Evolutionary conservation across 2,797 vertebrate species (phyloP), one percentile per base, ranked within the genome.

Genomic region (Clarias pachynema): DNA sequence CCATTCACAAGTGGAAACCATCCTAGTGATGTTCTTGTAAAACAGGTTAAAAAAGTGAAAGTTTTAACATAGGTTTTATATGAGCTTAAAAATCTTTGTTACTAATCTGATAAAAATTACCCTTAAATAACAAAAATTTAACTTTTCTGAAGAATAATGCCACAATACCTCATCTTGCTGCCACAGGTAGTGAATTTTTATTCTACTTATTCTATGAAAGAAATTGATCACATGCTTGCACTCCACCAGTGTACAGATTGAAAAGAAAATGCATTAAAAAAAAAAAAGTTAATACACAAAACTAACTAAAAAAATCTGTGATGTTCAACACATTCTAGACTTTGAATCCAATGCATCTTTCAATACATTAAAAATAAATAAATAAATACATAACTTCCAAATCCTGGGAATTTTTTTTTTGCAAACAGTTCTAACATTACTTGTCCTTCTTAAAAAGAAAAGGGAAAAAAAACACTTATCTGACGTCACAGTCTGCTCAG

Each of bases 191-290:
- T 73, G 72, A 78, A 60, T 79, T 80, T 88, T 86, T 83, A 79
- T 87, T 87, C 66, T 84, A 73, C 57, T 37, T 85, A 59, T 56
- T 69, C 81, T 87, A 83, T 66, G 57, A 84, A 85, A 78, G 49
- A 83, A 79, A 81, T 66, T 80, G 31, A 77, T 84, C 69, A 83
- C 87, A 88, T 89, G 89, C 87, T 84, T 82, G 77, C 84, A 86
- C 73, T 81, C 77, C n/a, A 83, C 44, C 68, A 80, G 26, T 80
- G 75, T 80, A 70, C 75, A 86, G 40, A 82, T 62, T 34, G 15
- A 4, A 56, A 56, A 66, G 34, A 72, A 26, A 31, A 49, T 79
- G 78, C 85, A 77, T 86, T 70, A 59, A 80, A 79, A 85, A 78
- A 20, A 81, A 79, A 83, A 73, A 79, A 12, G 44, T 29, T 14